Base-by-base conservation (phyloP, 2,113 vertebrate species). In the Platichthys stellatus region DNA sequence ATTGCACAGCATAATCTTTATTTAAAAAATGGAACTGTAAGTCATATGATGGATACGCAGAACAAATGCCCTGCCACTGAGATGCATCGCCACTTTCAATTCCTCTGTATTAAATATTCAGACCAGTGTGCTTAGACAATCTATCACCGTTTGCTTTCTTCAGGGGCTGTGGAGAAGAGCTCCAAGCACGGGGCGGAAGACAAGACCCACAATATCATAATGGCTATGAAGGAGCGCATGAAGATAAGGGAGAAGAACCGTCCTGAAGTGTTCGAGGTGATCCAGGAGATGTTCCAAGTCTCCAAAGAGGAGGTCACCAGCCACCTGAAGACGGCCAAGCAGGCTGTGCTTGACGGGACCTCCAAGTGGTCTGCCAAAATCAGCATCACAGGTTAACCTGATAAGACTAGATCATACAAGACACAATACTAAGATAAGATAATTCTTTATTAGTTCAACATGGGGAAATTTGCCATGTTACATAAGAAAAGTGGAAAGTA, bases 331-430 rank as follows among this genome's bases (percentile, higher is more conserved):
- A 95, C 95, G 0, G 97, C 97, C 86, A 99, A 98, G 72, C 97
- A 99, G 87, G 97, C 95, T 35, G 97, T 99, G 62, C 88, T 99
- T 62, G 97, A 99, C 23, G 98, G 98, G 65, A 99, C 97, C 3
- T 99, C 98, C 24, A 99, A 99, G 82, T 99, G 98, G 98, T 99
- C 97, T 1, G 97, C 98, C 74, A 99, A 99, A 93, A 94, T 99
- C 90, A 97, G 93, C 81, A 99, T 99, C 80, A 99, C 96, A 92
- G 98, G 98, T 99, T 74, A 91, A 91, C n/a, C 23, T 40, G 26
- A 51, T 20, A 17, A 51, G 17, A 51, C 18, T 20, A 38, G 35
- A 38, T 38, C 9, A 38, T 38, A 38, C 35, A 38, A 38, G 35
- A 38, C 10, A 38, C 7, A 2, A 38, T 9, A 10, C 8, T 38